Conservation (phyloP, 2,113 vertebrate species). For the Alces alces region DNA sequence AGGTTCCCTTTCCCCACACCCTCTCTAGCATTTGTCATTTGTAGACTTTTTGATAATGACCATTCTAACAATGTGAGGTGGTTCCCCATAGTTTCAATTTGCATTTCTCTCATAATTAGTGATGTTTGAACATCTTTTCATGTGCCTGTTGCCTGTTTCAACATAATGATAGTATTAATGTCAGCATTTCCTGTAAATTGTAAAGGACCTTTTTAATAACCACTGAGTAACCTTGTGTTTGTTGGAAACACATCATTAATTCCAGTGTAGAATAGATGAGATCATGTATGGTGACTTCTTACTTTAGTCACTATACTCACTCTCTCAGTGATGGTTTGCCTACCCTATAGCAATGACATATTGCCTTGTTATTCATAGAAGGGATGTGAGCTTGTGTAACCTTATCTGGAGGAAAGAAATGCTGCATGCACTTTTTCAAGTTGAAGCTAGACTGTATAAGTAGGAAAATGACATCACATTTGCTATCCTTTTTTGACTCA, state of each 20-base stretch:
- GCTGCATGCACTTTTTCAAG: neutral
- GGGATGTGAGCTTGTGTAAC: neutral
- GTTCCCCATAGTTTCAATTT: neutral
- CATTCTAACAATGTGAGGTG: neutral
- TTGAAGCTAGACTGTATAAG: neutral
- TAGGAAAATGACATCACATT: neutral
- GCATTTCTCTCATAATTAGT: neutral
- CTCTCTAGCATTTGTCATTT: neutral
- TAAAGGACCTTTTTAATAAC: neutral
- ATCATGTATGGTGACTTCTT: slow-evolving; percentile 27
- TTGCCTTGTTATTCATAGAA: neutral
- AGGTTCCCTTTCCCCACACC: neutral
- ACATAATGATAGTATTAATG: neutral
- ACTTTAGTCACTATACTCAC: slow-evolving; percentile 1
- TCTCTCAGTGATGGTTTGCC: neutral
- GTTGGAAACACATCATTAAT: slow-evolving; percentile 12
- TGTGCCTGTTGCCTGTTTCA: neutral
- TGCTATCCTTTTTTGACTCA: neutral
- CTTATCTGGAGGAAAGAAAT: neutral
- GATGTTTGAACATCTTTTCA: neutral
- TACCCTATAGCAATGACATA: neutral
- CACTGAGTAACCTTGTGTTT: neutral
- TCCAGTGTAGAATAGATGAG: neutral
- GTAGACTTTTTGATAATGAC: neutral
- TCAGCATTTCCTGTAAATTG: neutral